Conservation (phyloP, 2,113 vertebrate genomes). For the Abramis brama region DNA sequence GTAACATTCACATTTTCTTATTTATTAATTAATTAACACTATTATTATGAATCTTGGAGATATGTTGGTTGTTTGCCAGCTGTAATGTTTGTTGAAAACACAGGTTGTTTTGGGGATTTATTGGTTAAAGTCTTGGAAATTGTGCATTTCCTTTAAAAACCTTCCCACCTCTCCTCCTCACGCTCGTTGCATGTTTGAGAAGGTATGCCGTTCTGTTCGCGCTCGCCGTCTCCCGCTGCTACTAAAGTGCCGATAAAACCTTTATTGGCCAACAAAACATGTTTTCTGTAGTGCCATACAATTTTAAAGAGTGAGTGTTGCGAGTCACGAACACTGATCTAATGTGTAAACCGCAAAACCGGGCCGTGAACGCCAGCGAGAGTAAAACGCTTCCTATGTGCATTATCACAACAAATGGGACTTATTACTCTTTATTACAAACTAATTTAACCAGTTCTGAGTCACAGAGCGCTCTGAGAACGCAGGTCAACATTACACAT, state of each 20-base stretch:
- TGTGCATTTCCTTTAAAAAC: conserved; percentile 55
- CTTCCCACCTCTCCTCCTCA: conserved; percentile 64
- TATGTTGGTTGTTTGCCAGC: background rate
- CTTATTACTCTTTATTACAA: background rate
- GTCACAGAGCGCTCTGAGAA: background rate
- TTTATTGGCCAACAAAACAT: conserved; percentile 78
- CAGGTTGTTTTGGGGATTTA: conserved; percentile 56
- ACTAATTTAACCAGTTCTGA: background rate
- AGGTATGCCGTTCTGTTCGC: conserved; percentile 77
- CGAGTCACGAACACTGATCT: conserved; percentile 77
- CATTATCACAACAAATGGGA: conserved; percentile 6
- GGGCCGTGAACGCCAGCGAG: background rate
- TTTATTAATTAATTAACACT: no score
- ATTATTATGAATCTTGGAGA: no score
- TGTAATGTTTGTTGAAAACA: no score
- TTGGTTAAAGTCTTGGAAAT: conserved; percentile 61
- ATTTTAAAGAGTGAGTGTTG: conserved; percentile 78
- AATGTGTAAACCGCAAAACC: conserved; percentile 60
- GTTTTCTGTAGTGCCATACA: conserved; percentile 77
- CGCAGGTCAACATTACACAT: background rate
- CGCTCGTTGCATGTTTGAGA: conserved; percentile 76
- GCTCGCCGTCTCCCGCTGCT: conserved; percentile 75
- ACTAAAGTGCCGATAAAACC: conserved; percentile 78
- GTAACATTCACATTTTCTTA: no score
- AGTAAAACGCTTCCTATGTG: background rate